A percentile compares a stretch with the other conserved stretches of the same genome.
These are phyloP conservation scores for Cheirogaleus medius DNA, from an alignment of 2,113 vertebrate species.

Conservation along the genomic window DNA sequence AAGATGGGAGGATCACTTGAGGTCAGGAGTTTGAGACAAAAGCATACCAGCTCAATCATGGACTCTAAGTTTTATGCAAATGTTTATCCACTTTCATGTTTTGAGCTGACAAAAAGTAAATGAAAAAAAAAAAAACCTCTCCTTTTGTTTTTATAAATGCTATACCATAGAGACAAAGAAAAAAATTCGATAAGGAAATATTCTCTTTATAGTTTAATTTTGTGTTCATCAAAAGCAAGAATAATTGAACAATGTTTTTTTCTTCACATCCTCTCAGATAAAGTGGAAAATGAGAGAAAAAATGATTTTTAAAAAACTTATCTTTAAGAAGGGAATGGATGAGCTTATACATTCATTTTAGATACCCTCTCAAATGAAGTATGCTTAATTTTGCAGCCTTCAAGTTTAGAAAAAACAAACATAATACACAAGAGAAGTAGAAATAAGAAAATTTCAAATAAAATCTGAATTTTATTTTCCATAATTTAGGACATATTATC, in stretches of 20 bases:
- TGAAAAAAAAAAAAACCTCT: not conserved
- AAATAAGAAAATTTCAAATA: not conserved
- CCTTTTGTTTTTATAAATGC: not conserved
- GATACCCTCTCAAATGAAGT: not conserved
- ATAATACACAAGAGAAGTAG: not conserved
- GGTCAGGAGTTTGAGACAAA: not conserved
- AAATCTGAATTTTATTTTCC: not conserved
- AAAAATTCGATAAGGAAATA: not conserved
- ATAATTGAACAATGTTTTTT: not conserved
- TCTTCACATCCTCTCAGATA: not conserved
- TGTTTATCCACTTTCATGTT: not conserved
- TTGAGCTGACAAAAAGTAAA: not conserved
- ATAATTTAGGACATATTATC: not conserved
- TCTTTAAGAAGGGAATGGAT: not conserved
- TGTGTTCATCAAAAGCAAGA: slow-evolving; percentile 29
- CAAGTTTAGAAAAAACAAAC: not conserved
- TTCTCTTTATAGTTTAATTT: not conserved
- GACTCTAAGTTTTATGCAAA: not conserved
- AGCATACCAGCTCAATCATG: not conserved
- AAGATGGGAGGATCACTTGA: too few relatives aligned
- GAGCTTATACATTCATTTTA: not conserved
- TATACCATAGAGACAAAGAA: not conserved
- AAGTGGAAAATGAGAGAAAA: not conserved
- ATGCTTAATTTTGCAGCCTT: not conserved
- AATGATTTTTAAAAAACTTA: not conserved